Conservation (phyloP, 2,113 vertebrate species). For the Otis tarda region DNA sequence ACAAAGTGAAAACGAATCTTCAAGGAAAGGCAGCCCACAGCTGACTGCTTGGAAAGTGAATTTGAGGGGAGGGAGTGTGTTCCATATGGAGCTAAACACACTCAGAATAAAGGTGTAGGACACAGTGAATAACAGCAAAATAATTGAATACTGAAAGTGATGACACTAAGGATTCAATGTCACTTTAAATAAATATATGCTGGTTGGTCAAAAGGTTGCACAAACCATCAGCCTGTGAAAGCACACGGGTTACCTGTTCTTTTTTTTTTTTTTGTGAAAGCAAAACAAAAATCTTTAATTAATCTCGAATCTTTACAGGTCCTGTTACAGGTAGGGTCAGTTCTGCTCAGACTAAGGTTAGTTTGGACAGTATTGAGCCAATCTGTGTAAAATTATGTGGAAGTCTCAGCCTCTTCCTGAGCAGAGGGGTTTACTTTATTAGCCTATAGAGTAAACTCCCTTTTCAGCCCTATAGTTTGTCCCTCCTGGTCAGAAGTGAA, state of each 20-base stretch:
- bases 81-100: neutral
- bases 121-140: neutral
- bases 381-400: neutral
- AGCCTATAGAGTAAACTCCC: neutral
- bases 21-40: neutral
- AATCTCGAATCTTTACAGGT: neutral
- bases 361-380: neutral
- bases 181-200: neutral
- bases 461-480: neutral
- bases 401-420: neutral
- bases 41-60: neutral
- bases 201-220: neutral
- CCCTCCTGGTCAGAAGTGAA: neutral
- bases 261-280: neutral
- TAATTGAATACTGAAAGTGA: neutral
- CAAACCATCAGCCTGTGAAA: neutral
- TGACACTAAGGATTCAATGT: neutral
- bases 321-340: neutral
- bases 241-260: neutral
- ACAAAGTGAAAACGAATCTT: neutral
- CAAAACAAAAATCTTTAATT: neutral
- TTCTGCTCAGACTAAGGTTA: neutral
- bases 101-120: neutral
- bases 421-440: neutral
- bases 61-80: neutral